Percentiles rank a stretch among this genome's conserved stretches.
These are phyloP conservation scores for Corythornis madagascariensis DNA, from an alignment of 2,113 vertebrate species.

Conservation along the genomic window DNA sequence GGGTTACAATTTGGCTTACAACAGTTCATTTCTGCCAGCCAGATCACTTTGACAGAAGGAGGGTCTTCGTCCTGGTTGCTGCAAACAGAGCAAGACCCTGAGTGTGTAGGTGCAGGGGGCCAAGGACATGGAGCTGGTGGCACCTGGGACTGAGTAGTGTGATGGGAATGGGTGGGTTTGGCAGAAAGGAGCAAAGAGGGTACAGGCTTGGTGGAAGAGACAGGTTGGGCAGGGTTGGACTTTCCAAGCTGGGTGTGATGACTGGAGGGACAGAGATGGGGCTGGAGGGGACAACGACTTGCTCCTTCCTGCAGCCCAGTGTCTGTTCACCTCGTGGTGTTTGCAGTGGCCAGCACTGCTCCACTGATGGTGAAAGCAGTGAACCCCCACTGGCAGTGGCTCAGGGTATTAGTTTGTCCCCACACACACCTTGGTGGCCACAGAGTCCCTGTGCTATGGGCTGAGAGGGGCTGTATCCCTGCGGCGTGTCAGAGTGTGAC, in stretches of 20 bases:
- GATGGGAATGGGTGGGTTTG: neutral
- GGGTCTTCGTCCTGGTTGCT: neutral
- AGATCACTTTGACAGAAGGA: accelerated
- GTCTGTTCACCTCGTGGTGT: accelerated
- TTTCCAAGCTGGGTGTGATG: neutral
- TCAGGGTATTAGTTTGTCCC: neutral
- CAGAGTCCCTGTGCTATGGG: accelerated
- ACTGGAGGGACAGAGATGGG: neutral
- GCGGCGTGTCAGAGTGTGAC: neutral
- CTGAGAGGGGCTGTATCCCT: neutral
- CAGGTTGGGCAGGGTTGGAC: accelerated
- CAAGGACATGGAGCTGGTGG: neutral
- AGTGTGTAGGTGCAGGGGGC: accelerated
- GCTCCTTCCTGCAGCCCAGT: accelerated
- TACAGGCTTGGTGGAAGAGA: neutral
- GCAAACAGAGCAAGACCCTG: accelerated
- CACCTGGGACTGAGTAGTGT: accelerated
- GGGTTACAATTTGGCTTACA: neutral
- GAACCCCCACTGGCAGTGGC: neutral
- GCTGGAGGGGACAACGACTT: neutral
- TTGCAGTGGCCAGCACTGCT: neutral
- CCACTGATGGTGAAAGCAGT: accelerated
- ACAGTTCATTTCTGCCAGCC: neutral
- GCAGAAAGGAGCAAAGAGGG: neutral
- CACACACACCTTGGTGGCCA: accelerated